Evolutionary conservation across 2,113 vertebrate genomes (phyloP).

Genomic region (Eleginops maclovinus): DNA sequence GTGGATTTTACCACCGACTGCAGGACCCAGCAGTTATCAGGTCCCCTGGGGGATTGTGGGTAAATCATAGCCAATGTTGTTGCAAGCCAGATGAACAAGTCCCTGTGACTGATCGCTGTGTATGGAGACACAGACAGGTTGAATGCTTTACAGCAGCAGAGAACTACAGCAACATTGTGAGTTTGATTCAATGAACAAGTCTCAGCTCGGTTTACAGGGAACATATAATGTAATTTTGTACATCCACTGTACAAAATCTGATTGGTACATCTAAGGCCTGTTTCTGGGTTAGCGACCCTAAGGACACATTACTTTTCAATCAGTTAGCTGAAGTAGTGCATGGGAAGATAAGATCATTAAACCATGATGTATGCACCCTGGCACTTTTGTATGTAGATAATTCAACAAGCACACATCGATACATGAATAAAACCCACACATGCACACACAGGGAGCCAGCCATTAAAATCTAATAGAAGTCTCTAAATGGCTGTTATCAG

Average conservation of each 20-base stretch:
- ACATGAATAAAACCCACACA: background rate
- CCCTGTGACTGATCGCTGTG: conserved; percentile 36
- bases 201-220: background rate
- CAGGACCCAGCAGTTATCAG: conserved; percentile 30
- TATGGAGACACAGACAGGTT: background rate
- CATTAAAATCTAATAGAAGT: conserved; percentile 44
- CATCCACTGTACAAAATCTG: background rate
- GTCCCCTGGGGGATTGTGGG: conserved; percentile 31
- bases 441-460: conserved; percentile 15
- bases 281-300: conserved; percentile 12
- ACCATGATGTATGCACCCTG: conserved; percentile 9
- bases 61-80: conserved; percentile 40
- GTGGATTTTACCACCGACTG: conserved; percentile 5
- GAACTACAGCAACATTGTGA: background rate
- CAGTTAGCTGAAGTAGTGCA: background rate
- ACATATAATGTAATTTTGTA: background rate
- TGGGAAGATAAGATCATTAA: conserved; percentile 24
- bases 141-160: conserved; percentile 2
- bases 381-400: conserved; percentile 12
- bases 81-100: conserved; percentile 15
- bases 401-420: conserved; percentile 2
- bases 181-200: conserved; percentile 26
- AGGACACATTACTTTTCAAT: conserved; percentile 27
- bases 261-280: background rate
- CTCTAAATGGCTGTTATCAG: conserved; percentile 56